Evolutionary conservation across 1,140 invertebrate genomes (phyloP).

Genomic region (Phocides pigmalion): DNA sequence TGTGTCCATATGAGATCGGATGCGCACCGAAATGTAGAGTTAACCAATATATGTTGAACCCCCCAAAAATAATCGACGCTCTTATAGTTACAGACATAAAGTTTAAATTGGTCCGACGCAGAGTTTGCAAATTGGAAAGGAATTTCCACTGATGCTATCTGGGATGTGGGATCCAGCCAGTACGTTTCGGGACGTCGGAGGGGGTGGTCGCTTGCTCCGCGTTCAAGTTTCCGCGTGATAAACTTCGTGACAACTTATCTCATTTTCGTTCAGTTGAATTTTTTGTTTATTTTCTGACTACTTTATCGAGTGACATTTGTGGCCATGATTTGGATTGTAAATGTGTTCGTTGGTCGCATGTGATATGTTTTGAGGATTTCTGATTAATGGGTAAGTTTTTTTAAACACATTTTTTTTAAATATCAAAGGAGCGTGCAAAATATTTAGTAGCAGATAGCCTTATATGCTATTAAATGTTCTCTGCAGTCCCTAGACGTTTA

Average conservation of each 20-base stretch:
- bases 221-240: constrained; percentile 41
- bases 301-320: neutral
- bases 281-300: neutral
- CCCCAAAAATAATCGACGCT: neutral
- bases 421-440: too few relatives aligned
- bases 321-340: constrained; percentile 20
- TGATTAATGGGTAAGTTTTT: constrained; percentile 1
- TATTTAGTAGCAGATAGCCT: too few relatives aligned
- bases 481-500: too few relatives aligned
- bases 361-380: constrained; percentile 2
- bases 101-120: constrained; percentile 23
- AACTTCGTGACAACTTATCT: constrained; percentile 8
- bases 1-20: constrained; percentile 59
- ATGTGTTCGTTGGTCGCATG: neutral
- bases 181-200: constrained; percentile 36
- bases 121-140: constrained; percentile 33
- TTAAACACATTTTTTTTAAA: too few relatives aligned
- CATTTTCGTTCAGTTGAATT: neutral
- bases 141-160: constrained; percentile 39
- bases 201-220: constrained; percentile 16
- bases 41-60: constrained; percentile 32
- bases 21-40: constrained; percentile 51
- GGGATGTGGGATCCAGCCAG: constrained; percentile 42
- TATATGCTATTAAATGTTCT: too few relatives aligned
- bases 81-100: constrained; percentile 20